These are phyloP conservation scores for Leguminivora glycinivorella DNA, from an alignment of 1,140 invertebrate genomes.

Conservation along the genomic window DNA sequence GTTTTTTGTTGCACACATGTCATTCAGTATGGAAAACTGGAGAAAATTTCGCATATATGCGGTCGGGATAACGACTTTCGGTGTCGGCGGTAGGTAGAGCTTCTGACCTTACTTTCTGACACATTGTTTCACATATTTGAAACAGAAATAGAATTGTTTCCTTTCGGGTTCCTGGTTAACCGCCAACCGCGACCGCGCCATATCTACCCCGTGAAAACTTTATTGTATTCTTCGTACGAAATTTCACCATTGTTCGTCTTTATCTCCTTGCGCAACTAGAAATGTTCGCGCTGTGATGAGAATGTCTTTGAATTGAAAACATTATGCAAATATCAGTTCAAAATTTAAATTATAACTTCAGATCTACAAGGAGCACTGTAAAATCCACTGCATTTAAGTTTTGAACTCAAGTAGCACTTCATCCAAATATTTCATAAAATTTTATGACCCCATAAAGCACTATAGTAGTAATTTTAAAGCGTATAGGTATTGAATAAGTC, in stretches of 20 bases:
- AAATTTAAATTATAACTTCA: not conserved
- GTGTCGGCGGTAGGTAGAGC: too few species aligned
- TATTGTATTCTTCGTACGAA: conserved; percentile 14
- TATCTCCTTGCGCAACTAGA: conserved; percentile 14
- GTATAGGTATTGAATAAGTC: not conserved
- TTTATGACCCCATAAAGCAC: not conserved
- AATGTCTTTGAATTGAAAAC: not conserved
- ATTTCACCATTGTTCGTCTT: conserved; percentile 24
- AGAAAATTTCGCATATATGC: too few species aligned
- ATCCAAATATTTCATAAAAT: too few species aligned
- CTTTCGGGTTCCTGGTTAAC: not conserved
- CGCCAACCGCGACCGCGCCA: not conserved
- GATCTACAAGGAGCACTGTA: too few species aligned
- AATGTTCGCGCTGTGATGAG: not conserved
- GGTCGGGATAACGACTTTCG: too few species aligned
- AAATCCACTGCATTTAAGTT: too few species aligned
- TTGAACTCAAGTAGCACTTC: too few species aligned
- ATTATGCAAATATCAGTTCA: not conserved
- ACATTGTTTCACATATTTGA: not conserved
- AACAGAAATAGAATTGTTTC: not conserved
- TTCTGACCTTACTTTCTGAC: not conserved
- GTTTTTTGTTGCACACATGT: too few species aligned
- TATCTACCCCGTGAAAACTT: not conserved
- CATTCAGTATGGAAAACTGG: too few species aligned
- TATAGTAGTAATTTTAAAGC: not conserved